These are phyloP conservation scores for Limnodromus scolopaceus DNA, from an alignment of 2,797 vertebrate species.

Conservation along the genomic window DNA sequence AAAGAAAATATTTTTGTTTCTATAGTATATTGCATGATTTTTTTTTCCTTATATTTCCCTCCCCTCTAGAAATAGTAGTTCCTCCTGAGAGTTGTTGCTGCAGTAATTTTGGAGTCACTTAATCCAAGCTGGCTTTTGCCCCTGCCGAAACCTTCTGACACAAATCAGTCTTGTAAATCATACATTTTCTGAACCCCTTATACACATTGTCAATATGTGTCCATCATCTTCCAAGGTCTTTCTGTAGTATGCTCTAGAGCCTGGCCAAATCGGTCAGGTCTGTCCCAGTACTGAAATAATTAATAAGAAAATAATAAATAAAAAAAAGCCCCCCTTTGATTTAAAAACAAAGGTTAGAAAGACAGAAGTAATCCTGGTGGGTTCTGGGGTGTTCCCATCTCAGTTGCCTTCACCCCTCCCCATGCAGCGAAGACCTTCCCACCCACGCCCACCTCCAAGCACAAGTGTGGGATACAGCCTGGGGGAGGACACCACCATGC, in stretches of 20 bases:
- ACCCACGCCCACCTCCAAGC: accelerated
- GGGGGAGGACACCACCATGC: accelerated
- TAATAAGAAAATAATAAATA: background rate
- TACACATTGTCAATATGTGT: background rate
- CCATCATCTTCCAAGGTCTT: background rate
- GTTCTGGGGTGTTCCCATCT: background rate
- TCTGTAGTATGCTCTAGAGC: background rate
- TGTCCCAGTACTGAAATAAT: background rate
- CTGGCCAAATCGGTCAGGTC: background rate
- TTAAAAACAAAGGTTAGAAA: background rate
- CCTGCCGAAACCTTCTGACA: background rate
- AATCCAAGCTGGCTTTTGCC: background rate
- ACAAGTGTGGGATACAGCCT: background rate
- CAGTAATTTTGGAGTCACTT: background rate
- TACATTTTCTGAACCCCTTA: background rate
- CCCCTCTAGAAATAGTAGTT: background rate
- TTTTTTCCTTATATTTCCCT: background rate
- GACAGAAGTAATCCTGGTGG: background rate
- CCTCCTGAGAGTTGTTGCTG: background rate
- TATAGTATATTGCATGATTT: background rate
- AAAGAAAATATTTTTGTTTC: background rate
- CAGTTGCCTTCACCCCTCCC: background rate
- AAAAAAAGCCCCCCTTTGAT: background rate
- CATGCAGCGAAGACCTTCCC: accelerated
- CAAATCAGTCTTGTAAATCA: background rate